Evolutionary conservation across 2,888 invertebrate species (phyloP).

Genomic region (Plusia festucae): DNA sequence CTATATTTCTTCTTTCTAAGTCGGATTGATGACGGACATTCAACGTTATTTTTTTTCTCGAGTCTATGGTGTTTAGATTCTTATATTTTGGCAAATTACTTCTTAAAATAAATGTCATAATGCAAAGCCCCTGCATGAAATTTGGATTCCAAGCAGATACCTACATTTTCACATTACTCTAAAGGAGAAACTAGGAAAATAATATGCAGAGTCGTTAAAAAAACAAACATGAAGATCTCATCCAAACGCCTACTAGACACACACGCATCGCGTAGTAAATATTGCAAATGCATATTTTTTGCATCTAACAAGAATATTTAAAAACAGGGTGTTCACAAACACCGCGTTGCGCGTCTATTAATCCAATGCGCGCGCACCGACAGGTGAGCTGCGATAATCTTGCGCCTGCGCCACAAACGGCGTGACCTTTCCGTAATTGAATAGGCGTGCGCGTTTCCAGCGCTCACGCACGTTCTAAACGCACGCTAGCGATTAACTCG

Average conservation of each 20-base stretch:
- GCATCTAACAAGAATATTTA: conserved; percentile 59
- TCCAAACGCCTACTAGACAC: conserved; percentile 35
- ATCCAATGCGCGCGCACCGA: conserved; percentile 74
- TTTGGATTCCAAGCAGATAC: no score
- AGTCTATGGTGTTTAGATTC: no score
- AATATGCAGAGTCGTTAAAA: neutral
- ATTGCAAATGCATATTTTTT: conserved; percentile 48
- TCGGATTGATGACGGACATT: no score
- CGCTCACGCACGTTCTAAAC: conserved; percentile 80
- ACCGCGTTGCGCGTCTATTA: conserved; percentile 62
- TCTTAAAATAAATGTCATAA: no score
- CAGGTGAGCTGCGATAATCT: conserved; percentile 86
- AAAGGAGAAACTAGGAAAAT: conserved; percentile 33
- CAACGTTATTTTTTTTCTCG: no score
- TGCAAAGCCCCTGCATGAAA: no score
- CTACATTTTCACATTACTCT: neutral
- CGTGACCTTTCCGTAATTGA: conserved; percentile 88
- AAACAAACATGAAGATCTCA: conserved; percentile 45
- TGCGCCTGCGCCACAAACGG: conserved; percentile 79
- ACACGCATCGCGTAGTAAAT: conserved; percentile 43
- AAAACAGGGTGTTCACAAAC: conserved; percentile 48
- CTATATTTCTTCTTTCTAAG: no score
- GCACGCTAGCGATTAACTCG: conserved; percentile 78
- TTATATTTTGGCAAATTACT: no score
- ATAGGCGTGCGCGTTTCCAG: conserved; percentile 80